Evolutionary conservation across 2,113 vertebrate genomes (phyloP).

Genomic region (Diadophis punctatus): DNA sequence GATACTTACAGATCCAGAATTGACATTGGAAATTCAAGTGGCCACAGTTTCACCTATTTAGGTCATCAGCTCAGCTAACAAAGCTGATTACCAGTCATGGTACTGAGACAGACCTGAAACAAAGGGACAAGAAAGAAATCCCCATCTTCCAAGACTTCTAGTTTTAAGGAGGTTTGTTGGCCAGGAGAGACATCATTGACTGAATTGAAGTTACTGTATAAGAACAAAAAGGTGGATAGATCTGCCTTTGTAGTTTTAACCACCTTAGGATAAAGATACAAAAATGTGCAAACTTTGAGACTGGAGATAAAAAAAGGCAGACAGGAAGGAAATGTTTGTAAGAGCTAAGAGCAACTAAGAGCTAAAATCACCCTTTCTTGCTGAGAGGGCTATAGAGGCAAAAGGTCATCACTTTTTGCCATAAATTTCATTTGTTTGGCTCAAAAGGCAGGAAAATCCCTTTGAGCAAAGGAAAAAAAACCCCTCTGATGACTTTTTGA

Average conservation of each 20-base stretch:
- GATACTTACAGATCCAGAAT: background rate
- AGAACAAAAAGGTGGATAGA: background rate
- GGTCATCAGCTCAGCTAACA: background rate
- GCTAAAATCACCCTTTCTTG: background rate
- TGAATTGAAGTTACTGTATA: background rate
- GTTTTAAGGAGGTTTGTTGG: background rate
- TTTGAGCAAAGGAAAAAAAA: background rate
- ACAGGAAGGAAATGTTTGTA: background rate
- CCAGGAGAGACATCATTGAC: background rate
- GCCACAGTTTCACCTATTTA: background rate
- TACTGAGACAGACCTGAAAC: background rate
- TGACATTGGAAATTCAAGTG: background rate
- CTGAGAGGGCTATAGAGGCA: background rate
- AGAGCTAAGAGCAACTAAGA: background rate
- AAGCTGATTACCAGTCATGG: background rate
- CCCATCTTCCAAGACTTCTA: background rate
- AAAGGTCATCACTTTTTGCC: background rate
- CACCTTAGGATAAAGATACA: background rate
- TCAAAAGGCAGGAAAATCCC: background rate
- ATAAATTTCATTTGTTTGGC: background rate
- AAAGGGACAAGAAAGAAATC: background rate
- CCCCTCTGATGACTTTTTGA: background rate
- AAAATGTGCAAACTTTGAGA: background rate
- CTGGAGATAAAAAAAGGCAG: background rate
- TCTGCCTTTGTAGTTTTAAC: background rate